phyloP scores from a whole-genome alignment of 2,888 invertebrate genomes.

The Keiferia lycopersicella region DNA sequence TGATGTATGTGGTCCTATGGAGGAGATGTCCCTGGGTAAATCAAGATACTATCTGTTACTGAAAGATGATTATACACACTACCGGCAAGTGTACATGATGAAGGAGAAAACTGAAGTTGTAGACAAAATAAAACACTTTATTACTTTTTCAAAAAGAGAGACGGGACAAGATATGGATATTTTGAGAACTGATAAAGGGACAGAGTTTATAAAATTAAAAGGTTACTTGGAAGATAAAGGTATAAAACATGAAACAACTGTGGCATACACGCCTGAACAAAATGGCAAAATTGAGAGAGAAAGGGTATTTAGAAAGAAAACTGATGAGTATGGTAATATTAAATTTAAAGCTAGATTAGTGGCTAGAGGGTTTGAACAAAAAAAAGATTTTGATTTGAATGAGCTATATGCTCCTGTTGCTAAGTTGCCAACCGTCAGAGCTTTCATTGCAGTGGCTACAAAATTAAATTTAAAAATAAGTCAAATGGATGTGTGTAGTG shows the following conservation, averaged over 20 bases:
- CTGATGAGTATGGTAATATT: not conserved
- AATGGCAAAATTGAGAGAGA: slow-evolving; percentile 31
- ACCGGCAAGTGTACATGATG: slow-evolving; percentile 25
- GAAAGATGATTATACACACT: slow-evolving; percentile 28
- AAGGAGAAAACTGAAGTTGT: slow-evolving; percentile 15
- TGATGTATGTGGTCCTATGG: slow-evolving; percentile 10
- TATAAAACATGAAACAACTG: slow-evolving; percentile 9
- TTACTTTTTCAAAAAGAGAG: slow-evolving; percentile 14
- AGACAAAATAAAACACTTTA: slow-evolving; percentile 16
- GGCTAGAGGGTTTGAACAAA: slow-evolving; percentile 35
- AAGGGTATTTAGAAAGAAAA: slow-evolving; percentile 26
- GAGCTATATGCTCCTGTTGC: slow-evolving; percentile 37
- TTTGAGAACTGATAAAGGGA: slow-evolving; percentile 14
- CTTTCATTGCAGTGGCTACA: slow-evolving; percentile 34
- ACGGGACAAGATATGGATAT: slow-evolving; percentile 8
- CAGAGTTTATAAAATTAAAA: slow-evolving; percentile 22
- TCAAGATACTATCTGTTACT: slow-evolving; percentile 18
- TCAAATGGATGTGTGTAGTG: slow-evolving; percentile 35
- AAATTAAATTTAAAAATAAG: slow-evolving; percentile 30
- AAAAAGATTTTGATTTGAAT: slow-evolving; percentile 24
- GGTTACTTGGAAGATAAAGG: slow-evolving; percentile 26
- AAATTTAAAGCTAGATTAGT: slow-evolving; percentile 34
- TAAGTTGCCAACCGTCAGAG: slow-evolving; percentile 34
- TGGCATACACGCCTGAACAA: slow-evolving; percentile 24
- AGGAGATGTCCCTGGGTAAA: slow-evolving; percentile 18